Percentiles rank a stretch among this genome's conserved stretches.
Evolutionary conservation across 2,113 vertebrate genomes (phyloP).

Genomic region (Tamias sibiricus): DNA sequence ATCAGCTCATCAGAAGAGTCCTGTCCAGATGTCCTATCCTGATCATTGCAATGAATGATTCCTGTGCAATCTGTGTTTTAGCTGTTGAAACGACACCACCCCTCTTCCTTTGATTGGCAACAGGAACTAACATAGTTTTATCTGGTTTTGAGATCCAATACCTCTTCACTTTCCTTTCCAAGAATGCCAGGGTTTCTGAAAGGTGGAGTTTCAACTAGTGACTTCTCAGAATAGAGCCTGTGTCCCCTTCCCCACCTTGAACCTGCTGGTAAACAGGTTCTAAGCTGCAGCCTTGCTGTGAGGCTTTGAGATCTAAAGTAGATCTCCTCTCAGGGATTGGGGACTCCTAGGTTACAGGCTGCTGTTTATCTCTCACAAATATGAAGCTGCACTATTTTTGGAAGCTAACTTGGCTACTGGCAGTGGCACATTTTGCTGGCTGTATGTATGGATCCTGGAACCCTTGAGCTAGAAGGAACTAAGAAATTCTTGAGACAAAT

Average conservation of each 20-base stretch:
- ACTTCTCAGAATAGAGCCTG: background rate
- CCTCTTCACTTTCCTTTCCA: background rate
- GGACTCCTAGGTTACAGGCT: background rate
- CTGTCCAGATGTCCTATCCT: no score
- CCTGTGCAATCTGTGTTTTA: background rate
- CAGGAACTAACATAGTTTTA: background rate
- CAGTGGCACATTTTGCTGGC: background rate
- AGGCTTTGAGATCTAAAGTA: background rate
- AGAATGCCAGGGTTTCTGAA: background rate
- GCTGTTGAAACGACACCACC: background rate
- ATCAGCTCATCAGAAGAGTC: background rate
- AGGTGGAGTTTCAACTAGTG: background rate
- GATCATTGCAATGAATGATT: background rate
- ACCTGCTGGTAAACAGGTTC: background rate
- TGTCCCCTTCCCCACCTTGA: background rate
- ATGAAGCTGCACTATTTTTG: conserved; percentile 54
- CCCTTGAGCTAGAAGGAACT: background rate
- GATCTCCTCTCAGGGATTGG: background rate
- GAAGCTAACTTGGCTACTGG: conserved; percentile 15
- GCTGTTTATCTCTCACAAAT: conserved; percentile 41
- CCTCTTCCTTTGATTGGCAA: background rate
- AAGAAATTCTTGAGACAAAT: conserved; percentile 3
- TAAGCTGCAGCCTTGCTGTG: accelerated
- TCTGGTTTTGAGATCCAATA: background rate
- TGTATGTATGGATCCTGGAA: background rate